Evolutionary conservation across 92 coral and sea anemone genomes (phyloP), one percentile per base, ranked within the genome.

Genomic region (Diadumene lineata): DNA sequence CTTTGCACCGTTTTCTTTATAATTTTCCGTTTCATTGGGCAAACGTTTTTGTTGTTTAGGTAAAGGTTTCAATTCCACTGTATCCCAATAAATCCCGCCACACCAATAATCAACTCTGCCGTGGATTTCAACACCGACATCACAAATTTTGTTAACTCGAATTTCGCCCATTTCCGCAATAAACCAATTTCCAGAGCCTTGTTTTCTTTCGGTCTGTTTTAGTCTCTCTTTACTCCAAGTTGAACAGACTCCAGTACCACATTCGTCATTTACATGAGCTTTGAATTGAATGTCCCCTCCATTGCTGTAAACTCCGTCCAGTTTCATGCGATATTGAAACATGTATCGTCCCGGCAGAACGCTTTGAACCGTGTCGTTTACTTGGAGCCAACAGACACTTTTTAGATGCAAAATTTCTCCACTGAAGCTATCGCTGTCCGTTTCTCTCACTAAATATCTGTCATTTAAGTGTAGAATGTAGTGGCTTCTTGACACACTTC

Each of bases 1-100:
- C 48, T 13, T 38, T 38, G 48, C 13, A 38, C 48, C 48, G 48
- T 38, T 38, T 38, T 13, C 48, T 38, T 38, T 38, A 6, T 38
- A 38, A 13, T 38, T 38, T 38, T 38, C 48, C 48, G 7, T 38
- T 38, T 13, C 48, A 4, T 38, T 38, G n/a, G n/a, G n/a, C n/a
- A n/a, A n/a, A n/a, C n/a, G n/a, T n/a, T n/a, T n/a, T n/a, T n/a
- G n/a, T n/a, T n/a, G n/a, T n/a, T n/a, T n/a, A n/a, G n/a, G n/a
- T 16, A 22, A 16, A 22, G 77, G 84, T 65, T 76, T 85, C 50
- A 89, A 69, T 71, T 89, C 83, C n/a, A 71, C 94, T 63, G 73
- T 77, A 75, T 89, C 94, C 94, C 94, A 89, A 1, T 80, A 43
- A 18, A 85, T 82, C 0, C 94, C 94, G 0, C 94, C 94, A 64